phyloP scores from a whole-genome alignment of 2,888 invertebrate genomes.

The Chaetogeoica ovagalla region DNA sequence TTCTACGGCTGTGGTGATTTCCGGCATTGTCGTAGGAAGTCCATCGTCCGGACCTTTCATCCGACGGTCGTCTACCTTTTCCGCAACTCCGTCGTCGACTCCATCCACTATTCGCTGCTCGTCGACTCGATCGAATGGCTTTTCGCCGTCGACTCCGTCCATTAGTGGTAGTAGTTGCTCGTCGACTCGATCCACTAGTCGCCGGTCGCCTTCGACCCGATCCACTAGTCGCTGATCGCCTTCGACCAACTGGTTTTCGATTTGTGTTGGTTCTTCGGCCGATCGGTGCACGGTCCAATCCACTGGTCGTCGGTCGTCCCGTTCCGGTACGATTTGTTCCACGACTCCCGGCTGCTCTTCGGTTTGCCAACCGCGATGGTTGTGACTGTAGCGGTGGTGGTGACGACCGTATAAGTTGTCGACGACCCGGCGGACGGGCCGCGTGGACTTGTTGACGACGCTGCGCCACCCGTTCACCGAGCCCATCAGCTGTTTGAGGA shows the following conservation, averaged over 20 bases:
- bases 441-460: background rate
- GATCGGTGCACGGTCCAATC: no score
- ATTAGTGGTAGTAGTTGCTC: no score
- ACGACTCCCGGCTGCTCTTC: background rate
- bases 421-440: background rate
- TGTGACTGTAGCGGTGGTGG: background rate
- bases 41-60: background rate
- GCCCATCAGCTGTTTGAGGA: conserved; percentile 20
- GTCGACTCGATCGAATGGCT: background rate
- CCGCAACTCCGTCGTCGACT: background rate
- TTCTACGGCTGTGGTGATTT: background rate
- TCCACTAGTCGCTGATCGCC: no score
- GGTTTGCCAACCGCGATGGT: no score
- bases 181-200: no score
- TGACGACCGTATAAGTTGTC: background rate
- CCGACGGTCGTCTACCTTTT: background rate
- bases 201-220: no score
- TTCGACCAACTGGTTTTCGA: no score
- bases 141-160: no score
- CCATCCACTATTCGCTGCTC: background rate
- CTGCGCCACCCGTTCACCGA: conserved; percentile 33
- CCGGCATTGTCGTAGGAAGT: background rate
- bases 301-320: background rate
- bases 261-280: no score
- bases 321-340: background rate